These are phyloP conservation scores for Clunio marinus DNA, from an alignment of 2,888 invertebrate genomes.

Conservation along the genomic window DNA sequence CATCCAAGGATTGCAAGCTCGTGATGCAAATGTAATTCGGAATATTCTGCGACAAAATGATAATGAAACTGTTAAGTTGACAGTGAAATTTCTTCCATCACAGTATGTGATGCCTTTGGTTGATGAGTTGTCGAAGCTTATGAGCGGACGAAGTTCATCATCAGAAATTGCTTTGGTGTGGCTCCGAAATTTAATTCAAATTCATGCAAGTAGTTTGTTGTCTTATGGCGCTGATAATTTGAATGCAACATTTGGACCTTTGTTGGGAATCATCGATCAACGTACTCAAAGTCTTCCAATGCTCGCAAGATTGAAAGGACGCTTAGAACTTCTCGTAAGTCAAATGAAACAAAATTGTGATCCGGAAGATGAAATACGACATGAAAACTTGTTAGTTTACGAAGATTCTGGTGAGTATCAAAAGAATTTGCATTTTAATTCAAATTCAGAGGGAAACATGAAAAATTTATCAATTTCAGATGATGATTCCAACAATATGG, in stretches of 20 bases:
- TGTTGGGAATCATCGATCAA: constrained; percentile 50
- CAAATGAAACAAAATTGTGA: constrained; percentile 49
- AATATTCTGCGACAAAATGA: constrained; percentile 68
- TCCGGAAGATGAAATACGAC: constrained; percentile 45
- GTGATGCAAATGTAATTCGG: constrained; percentile 68
- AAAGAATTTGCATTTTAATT: too few species aligned
- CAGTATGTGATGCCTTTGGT: constrained; percentile 69
- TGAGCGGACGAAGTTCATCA: constrained; percentile 62
- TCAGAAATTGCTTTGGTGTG: constrained; percentile 47
- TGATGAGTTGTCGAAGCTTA: constrained; percentile 64
- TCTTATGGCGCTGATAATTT: constrained; percentile 48
- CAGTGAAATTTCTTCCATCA: constrained; percentile 70
- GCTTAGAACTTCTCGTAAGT: constrained; percentile 48
- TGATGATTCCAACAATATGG: constrained; percentile 19
- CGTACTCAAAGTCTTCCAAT: constrained; percentile 48
- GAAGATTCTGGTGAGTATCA: constrained; percentile 45
- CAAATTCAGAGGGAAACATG: too few species aligned
- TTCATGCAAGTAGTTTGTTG: constrained; percentile 50
- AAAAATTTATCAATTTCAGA: constrained; percentile 2
- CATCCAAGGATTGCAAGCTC: constrained; percentile 80
- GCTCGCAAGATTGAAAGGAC: constrained; percentile 48
- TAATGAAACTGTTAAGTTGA: constrained; percentile 64
- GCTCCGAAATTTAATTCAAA: constrained; percentile 46
- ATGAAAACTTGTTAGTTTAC: constrained; percentile 46
- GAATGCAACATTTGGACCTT: constrained; percentile 47